These are phyloP conservation scores for Calameuta filiformis DNA, from an alignment of 2,888 invertebrate species.

Conservation along the genomic window DNA sequence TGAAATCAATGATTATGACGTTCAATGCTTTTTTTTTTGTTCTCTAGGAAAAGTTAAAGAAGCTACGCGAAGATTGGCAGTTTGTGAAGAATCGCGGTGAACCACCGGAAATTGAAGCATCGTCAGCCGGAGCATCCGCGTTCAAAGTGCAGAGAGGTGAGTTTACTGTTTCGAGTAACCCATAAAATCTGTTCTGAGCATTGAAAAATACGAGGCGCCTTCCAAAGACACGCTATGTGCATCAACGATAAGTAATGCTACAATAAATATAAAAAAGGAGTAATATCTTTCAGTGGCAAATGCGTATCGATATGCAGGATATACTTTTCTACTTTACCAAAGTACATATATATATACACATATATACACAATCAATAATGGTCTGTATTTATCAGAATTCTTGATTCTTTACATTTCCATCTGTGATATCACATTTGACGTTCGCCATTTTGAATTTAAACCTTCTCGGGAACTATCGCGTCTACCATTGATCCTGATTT, in stretches of 20 bases:
- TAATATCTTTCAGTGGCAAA: not conserved
- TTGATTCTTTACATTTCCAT: not conserved
- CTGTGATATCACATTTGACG: not conserved
- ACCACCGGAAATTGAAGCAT: slow-evolving; percentile 25
- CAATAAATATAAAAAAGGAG: not conserved
- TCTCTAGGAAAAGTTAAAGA: slow-evolving; percentile 68
- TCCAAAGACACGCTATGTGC: not conserved
- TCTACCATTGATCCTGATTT: not conserved
- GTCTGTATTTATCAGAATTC: not conserved
- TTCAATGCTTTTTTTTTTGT: slow-evolving; percentile 10
- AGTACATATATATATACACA: not conserved
- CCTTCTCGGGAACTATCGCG: not conserved
- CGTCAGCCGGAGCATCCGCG: not conserved
- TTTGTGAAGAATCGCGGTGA: slow-evolving; percentile 64
- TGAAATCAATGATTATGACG: not conserved
- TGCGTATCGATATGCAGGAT: not conserved
- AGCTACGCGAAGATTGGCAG: slow-evolving; percentile 69
- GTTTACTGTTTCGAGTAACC: not conserved
- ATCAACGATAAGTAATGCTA: not conserved
- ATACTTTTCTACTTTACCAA: not conserved
- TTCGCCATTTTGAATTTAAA: not conserved
- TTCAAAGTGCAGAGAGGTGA: not conserved
- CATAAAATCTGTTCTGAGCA: not conserved
- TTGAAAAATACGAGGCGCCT: not conserved
- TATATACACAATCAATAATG: not conserved